These are phyloP conservation scores for Aporophyla lueneburgensis DNA, from an alignment of 2,888 invertebrate genomes.

Conservation along the genomic window DNA sequence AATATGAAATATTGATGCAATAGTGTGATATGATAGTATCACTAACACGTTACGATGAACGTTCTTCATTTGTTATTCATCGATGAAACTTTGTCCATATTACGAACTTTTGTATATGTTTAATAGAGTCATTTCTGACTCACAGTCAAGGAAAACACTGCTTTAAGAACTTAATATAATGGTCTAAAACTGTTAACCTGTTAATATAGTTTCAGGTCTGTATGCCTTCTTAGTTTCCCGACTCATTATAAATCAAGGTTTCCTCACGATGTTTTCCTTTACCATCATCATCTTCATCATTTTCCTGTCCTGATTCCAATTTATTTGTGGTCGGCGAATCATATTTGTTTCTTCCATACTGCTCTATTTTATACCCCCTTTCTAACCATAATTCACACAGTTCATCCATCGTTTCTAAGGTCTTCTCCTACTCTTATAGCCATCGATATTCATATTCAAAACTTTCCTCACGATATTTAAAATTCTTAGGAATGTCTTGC, in stretches of 20 bases:
- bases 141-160: background rate
- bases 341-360: too few species aligned
- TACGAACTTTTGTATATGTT: too few species aligned
- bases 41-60: background rate
- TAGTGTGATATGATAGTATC: background rate
- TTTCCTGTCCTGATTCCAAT: too few species aligned
- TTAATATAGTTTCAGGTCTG: background rate
- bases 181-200: background rate
- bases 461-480: too few species aligned
- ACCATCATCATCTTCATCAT: background rate
- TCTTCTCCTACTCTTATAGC: too few species aligned
- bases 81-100: background rate
- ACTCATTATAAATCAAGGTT: background rate
- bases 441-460: too few species aligned
- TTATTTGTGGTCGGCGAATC: too few species aligned
- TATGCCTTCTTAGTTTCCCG: background rate
- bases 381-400: too few species aligned
- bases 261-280: background rate
- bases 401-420: too few species aligned
- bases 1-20: slow-evolving; percentile 28
- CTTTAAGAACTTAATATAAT: background rate
- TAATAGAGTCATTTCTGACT: background rate
- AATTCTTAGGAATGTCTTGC: too few species aligned
- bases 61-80: background rate
- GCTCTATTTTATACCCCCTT: too few species aligned